These are phyloP conservation scores for Phyllostomus hastatus DNA, from an alignment of 2,113 vertebrate genomes.

Conservation along the genomic window DNA sequence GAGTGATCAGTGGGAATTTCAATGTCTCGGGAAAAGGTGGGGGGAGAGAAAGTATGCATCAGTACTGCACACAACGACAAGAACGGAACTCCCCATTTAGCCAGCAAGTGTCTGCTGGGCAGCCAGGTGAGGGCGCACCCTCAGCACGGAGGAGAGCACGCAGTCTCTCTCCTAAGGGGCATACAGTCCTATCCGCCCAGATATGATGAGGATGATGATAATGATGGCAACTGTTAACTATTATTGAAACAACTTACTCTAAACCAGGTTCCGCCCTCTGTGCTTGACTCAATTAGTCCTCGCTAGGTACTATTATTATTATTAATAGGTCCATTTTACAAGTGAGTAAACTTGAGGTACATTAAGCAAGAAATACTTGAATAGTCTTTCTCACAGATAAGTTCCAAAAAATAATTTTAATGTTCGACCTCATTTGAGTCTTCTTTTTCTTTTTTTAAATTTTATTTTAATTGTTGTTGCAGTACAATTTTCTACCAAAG, in stretches of 20 bases:
- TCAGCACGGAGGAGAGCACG: fast-evolving
- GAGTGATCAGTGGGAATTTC: conserved; percentile 26
- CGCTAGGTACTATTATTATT: neutral
- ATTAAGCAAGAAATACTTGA: no score
- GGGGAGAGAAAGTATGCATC: fast-evolving
- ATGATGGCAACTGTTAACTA: neutral
- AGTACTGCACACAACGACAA: neutral
- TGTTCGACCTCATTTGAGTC: neutral
- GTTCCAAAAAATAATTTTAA: neutral
- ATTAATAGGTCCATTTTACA: neutral
- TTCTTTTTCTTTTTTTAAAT: no score
- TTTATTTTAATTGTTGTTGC: no score
- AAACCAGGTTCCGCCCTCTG: neutral
- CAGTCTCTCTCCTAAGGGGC: neutral
- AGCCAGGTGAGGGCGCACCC: neutral
- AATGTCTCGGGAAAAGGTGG: neutral
- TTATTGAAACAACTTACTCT: neutral
- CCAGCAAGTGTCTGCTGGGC: fast-evolving
- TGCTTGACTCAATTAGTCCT: neutral
- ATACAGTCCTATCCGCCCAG: neutral
- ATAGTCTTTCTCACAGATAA: neutral
- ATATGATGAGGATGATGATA: fast-evolving
- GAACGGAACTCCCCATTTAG: fast-evolving
- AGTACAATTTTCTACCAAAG: no score
- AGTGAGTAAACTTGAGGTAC: neutral